A percentile compares a stretch with the other conserved stretches of the same genome.
Evolutionary conservation across 92 coral and sea anemone genomes (phyloP).

Genomic region (Palythoa heliodiscus): DNA sequence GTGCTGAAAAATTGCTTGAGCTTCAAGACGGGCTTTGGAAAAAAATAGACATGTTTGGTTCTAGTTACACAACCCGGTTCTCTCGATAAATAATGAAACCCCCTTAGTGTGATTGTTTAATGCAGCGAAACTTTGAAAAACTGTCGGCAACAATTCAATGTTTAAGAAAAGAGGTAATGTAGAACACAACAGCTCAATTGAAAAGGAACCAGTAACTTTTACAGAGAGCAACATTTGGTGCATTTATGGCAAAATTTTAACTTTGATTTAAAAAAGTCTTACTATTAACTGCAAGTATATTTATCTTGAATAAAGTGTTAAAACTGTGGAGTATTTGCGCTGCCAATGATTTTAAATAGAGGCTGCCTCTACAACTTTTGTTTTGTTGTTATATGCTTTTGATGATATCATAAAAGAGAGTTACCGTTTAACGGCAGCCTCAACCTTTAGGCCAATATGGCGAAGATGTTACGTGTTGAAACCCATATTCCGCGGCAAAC

Average conservation of each 20-base stretch:
- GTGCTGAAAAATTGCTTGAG: too few species aligned
- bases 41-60: too few species aligned
- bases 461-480: too few species aligned
- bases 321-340: background rate
- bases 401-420: conserved; percentile 34
- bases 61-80: too few species aligned
- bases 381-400: conserved; percentile 37
- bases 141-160: background rate
- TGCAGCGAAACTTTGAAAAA: background rate
- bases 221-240: background rate
- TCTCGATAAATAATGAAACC: too few species aligned
- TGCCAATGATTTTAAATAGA: conserved; percentile 7
- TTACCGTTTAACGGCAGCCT: too few species aligned
- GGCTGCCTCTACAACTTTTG: conserved; percentile 33
- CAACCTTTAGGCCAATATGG: too few species aligned
- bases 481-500: too few species aligned
- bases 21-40: too few species aligned
- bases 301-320: background rate
- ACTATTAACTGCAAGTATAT: background rate
- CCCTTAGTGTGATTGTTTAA: background rate
- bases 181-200: background rate
- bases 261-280: too few species aligned
- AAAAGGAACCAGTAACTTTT: background rate
- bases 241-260: background rate
- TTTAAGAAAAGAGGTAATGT: background rate